Percentiles rank a stretch among this genome's conserved stretches.
phyloP scores from a whole-genome alignment of 2,797 vertebrate genomes.

The Jordanella pulchra region DNA sequence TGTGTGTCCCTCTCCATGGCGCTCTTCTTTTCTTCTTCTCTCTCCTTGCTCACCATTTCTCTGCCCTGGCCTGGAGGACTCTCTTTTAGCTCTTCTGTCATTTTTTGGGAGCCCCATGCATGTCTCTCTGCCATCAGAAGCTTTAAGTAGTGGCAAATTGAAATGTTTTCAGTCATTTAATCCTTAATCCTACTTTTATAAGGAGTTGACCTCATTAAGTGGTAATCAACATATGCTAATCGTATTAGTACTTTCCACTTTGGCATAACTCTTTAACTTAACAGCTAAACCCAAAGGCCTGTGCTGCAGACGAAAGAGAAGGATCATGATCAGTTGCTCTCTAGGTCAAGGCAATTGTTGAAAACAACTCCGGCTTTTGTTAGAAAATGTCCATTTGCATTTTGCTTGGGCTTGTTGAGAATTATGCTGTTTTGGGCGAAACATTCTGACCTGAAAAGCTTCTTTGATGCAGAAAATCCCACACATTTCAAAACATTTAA shows the following conservation, averaged over 20 bases:
- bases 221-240: conserved; percentile 46
- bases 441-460: conserved; percentile 1
- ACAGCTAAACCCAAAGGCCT: conserved; percentile 26
- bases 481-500: neutral
- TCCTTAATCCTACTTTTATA: neutral
- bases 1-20: conserved; percentile 48
- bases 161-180: conserved; percentile 21
- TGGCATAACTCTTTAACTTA: conserved; percentile 32
- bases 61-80: conserved; percentile 62
- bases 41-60: conserved; percentile 66
- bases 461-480: conserved; percentile 1
- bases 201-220: conserved; percentile 22
- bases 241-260: conserved; percentile 27
- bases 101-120: conserved; percentile 10
- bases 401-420: neutral
- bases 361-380: conserved; percentile 29
- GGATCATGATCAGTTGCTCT: conserved; percentile 42
- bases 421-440: conserved; percentile 16
- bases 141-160: conserved; percentile 3
- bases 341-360: conserved; percentile 31
- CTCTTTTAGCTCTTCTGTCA: conserved; percentile 29
- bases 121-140: conserved; percentile 3
- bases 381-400: conserved; percentile 22
- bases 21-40: conserved; percentile 44
- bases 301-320: conserved; percentile 31